Evolutionary conservation across 2,797 vertebrate genomes (phyloP).

Genomic region (Neosilurus hyrtlii): DNA sequence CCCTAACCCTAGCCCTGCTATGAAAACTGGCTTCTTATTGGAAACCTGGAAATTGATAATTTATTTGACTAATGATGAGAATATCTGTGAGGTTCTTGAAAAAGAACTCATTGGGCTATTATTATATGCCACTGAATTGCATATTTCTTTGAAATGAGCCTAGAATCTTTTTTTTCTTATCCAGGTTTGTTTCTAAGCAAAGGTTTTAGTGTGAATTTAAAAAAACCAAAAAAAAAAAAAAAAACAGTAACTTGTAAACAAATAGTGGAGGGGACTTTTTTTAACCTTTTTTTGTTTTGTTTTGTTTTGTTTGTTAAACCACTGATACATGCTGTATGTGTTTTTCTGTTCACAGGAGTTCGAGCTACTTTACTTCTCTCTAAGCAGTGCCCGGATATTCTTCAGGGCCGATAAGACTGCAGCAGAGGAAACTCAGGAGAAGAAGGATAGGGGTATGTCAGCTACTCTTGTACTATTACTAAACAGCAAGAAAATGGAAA

Average conservation of each 20-base stretch:
- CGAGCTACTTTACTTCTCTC: conserved; percentile 94
- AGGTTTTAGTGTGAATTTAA: not conserved
- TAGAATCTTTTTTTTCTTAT: not conserved
- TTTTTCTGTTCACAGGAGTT: conserved; percentile 81
- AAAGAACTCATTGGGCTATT: not conserved
- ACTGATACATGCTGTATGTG: not conserved
- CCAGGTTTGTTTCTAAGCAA: not conserved
- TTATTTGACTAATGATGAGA: not conserved
- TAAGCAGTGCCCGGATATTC: conserved; percentile 98
- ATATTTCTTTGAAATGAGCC: not conserved
- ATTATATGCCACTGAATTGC: not conserved
- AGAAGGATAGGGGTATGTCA: conserved; percentile 82
- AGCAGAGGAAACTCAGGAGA: conserved; percentile 94
- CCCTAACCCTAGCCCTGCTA: no score
- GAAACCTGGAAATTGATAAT: not conserved
- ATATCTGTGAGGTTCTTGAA: not conserved
- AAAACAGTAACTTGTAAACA: not conserved
- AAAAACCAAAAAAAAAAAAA: no score
- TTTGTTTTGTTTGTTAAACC: not conserved
- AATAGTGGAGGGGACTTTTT: not conserved
- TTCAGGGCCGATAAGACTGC: conserved; percentile 98
- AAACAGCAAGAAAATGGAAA: not conserved
- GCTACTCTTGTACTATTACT: not conserved
- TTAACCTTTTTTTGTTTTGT: not conserved
- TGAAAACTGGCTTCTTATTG: no score